Evolutionary conservation across 2,888 invertebrate genomes (phyloP).

Genomic region (Phyllotreta striolata): DNA sequence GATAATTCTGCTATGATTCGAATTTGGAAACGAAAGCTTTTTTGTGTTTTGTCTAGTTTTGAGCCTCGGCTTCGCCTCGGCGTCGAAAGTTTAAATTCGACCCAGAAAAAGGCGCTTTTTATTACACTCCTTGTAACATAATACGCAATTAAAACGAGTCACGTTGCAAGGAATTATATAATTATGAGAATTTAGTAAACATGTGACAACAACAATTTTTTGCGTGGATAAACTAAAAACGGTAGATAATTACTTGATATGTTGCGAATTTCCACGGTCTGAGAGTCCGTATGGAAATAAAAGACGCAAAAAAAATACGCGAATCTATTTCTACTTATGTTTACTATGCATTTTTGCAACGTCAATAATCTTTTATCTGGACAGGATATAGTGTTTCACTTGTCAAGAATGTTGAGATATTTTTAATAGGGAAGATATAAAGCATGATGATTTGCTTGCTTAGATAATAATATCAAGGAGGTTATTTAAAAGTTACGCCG

Average conservation of each 20-base stretch:
- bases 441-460: constrained; percentile 23
- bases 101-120: too few species aligned
- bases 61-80: too few species aligned
- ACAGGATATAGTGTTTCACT: constrained; percentile 35
- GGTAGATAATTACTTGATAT: constrained; percentile 22
- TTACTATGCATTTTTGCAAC: constrained; percentile 45
- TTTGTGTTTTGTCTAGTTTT: too few species aligned
- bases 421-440: constrained; percentile 24
- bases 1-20: too few species aligned
- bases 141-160: constrained; percentile 1
- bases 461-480: constrained; percentile 18
- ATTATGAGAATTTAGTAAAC: constrained; percentile 4
- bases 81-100: too few species aligned
- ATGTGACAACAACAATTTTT: constrained; percentile 10
- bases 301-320: constrained; percentile 30
- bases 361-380: constrained; percentile 34
- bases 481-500: constrained; percentile 3
- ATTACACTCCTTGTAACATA: too few species aligned
- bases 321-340: constrained; percentile 34
- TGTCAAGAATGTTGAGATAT: constrained; percentile 30
- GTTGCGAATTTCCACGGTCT: constrained; percentile 18
- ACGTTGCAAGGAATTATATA: not conserved
- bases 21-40: too few species aligned
- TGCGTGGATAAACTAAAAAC: constrained; percentile 18
- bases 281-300: constrained; percentile 20